Evolutionary conservation across 2,888 invertebrate genomes (phyloP).

Genomic region (Lymantria monacha): DNA sequence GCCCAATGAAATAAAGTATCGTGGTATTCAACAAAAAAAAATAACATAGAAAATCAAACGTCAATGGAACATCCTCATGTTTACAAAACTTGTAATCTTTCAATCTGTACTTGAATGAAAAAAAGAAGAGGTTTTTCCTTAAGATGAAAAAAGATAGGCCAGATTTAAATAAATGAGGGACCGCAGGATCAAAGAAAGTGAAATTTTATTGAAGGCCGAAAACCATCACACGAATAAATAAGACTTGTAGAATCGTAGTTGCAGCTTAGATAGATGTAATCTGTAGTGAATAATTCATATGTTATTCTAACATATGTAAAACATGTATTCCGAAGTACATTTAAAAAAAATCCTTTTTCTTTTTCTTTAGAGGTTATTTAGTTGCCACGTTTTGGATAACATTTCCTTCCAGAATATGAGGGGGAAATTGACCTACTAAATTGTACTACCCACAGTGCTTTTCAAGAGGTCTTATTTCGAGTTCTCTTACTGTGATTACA

Average conservation of each 20-base stretch:
- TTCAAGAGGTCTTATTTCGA: no score
- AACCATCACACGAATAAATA: slow-evolving; percentile 13
- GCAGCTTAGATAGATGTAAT: slow-evolving; percentile 6
- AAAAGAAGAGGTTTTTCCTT: slow-evolving; percentile 7
- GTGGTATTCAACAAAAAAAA: not conserved
- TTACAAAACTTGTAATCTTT: slow-evolving; percentile 16
- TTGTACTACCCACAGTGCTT: no score
- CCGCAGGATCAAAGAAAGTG: slow-evolving; percentile 29
- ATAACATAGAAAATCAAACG: slow-evolving; percentile 8
- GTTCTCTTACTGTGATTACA: no score
- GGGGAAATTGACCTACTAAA: no score
- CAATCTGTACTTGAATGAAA: slow-evolving; percentile 17
- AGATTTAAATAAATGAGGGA: slow-evolving; percentile 24
- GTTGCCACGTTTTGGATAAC: no score
- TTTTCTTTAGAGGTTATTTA: no score
- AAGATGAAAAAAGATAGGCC: slow-evolving; percentile 26
- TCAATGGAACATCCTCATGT: slow-evolving; percentile 11
- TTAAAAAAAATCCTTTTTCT: no score
- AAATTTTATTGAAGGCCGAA: slow-evolving; percentile 28
- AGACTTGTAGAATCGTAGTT: slow-evolving; percentile 10
- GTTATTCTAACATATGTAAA: not conserved
- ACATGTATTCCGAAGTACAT: no score
- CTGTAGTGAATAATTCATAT: not conserved
- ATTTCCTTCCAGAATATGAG: no score
- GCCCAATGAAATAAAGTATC: no score